phyloP scores from a whole-genome alignment of 2,113 vertebrate genomes.

The Oxygymnocypris stewartii region DNA sequence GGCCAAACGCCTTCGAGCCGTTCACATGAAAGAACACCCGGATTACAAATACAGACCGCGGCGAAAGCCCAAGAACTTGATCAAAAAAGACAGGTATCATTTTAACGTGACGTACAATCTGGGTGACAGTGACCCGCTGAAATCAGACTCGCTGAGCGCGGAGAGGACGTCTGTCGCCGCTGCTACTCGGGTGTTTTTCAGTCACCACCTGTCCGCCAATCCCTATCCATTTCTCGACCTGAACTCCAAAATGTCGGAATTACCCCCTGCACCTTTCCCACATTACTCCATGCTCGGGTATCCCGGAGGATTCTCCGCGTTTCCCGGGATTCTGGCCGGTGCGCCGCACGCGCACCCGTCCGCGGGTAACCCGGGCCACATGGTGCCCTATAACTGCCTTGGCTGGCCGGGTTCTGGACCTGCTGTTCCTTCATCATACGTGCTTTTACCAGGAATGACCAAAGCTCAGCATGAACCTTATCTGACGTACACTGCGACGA shows the following conservation, averaged over 20 bases:
- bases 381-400: slow-evolving; percentile 84
- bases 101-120: slow-evolving; percentile 80
- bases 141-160: slow-evolving; percentile 73
- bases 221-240: slow-evolving; percentile 80
- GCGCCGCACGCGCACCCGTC: slow-evolving; percentile 74
- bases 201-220: slow-evolving; percentile 67
- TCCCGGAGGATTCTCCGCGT: slow-evolving; percentile 71
- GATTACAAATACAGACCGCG: slow-evolving; percentile 87
- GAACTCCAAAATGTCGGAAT: slow-evolving; percentile 80
- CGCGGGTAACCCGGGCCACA: slow-evolving; percentile 81
- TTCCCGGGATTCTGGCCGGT: slow-evolving; percentile 75
- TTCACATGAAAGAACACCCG: slow-evolving; percentile 89
- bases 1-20: slow-evolving; percentile 82
- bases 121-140: slow-evolving; percentile 76
- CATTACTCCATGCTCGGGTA: slow-evolving; percentile 77
- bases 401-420: slow-evolving; percentile 80
- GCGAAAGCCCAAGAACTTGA: slow-evolving; percentile 81
- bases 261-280: slow-evolving; percentile 75
- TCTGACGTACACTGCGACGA: slow-evolving; percentile 75
- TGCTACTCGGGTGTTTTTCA: slow-evolving; percentile 68
- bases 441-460: slow-evolving; percentile 83
- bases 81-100: slow-evolving; percentile 84
- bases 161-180: slow-evolving; percentile 76
- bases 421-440: slow-evolving; percentile 81
- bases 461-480: slow-evolving; percentile 84